phyloP scores from a whole-genome alignment of 2,113 vertebrate species.

The Dermatemys mawii region DNA sequence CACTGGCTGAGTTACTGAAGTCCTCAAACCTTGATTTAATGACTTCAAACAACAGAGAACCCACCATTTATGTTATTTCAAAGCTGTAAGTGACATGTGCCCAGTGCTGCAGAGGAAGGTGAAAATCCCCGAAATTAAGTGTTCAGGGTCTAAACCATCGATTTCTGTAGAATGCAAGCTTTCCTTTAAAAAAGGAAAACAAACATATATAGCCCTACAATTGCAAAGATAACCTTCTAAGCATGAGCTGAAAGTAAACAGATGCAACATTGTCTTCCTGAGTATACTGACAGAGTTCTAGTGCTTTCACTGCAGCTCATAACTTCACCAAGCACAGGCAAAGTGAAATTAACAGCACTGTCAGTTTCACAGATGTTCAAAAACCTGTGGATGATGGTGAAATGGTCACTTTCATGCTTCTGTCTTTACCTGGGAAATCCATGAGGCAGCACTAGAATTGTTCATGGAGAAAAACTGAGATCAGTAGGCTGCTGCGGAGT shows the following conservation, averaged over 20 bases:
- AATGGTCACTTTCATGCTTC: constrained; percentile 25
- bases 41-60: no score
- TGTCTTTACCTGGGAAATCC: constrained; percentile 16
- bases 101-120: no score
- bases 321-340: background rate
- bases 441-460: background rate
- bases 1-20: background rate
- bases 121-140: no score
- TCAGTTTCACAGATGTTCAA: background rate
- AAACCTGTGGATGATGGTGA: background rate
- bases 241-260: background rate
- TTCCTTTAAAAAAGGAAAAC: background rate
- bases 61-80: no score
- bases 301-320: background rate
- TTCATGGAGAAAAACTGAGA: constrained; percentile 4
- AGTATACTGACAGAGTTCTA: background rate
- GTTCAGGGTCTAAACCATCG: background rate
- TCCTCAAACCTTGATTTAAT: background rate
- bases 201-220: background rate
- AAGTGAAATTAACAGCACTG: background rate
- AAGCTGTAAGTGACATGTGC: no score
- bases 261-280: background rate
- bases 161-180: background rate
- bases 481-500: background rate
- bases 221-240: background rate